Base-by-base conservation (phyloP, 2,888 invertebrate species). In the Oligia strigilis region DNA sequence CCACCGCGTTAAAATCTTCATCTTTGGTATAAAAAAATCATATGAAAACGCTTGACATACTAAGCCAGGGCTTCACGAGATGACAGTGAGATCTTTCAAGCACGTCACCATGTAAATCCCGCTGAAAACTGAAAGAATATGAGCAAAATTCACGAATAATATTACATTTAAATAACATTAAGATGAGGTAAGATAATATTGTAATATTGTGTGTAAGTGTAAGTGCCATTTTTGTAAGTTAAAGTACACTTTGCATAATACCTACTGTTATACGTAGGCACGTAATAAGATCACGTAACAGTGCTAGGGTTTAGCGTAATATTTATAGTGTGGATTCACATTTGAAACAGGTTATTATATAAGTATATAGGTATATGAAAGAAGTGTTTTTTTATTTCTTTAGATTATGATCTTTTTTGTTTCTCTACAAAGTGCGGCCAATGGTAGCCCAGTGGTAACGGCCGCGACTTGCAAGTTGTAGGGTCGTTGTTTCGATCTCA, bases 191-290 rank as follows among this genome's bases (percentile, higher is more conserved):
- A 29, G 17, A 55, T 29, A 40, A 65, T 40, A 17, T 46, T 55
- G 4, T 49, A 1, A 29, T 14, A 29, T 58, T 49, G 46, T 67
- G 36, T 17, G 19, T 60, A 36, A 46, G 17, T 23, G 36, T 43
- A 14, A 55, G 14, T 19, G 8, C 13, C 8, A 36, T 46, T 43
- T 55, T 72, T 65, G 14, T 79, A 40, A 71, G 14, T 71, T 36
- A 40, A 70, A 55, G 36, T 71, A n/a, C 11, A 65, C 64, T 79
- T 79, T 55, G 46, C 46, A 79, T 46, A 72, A 55, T 72, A 6
- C 36, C 19, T 19, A 49, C 19, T 52, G 17, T 11, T n/a, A 36
- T 74, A 49, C 23, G 17, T 17, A 49, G 2, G 14, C 1, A 29
- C 36, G 72, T 46, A 11, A 46, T 60, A 72, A 17, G 17, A 72